These are phyloP conservation scores for Brachionus calyciflorus DNA, from an alignment of 1,140 invertebrate genomes.

Conservation along the genomic window DNA sequence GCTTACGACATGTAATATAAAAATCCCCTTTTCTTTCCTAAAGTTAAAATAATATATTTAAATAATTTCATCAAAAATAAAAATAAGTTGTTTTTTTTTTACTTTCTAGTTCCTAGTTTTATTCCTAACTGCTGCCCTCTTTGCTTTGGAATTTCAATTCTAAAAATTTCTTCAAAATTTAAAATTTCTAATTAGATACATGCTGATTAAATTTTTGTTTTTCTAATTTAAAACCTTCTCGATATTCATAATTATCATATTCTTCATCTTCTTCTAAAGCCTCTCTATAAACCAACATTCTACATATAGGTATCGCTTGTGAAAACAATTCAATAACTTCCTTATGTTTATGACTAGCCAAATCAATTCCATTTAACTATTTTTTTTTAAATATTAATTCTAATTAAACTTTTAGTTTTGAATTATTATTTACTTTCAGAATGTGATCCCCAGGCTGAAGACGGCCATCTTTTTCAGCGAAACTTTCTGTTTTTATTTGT, in stretches of 20 bases:
- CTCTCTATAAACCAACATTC: constrained; percentile 58
- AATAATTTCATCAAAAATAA: not conserved
- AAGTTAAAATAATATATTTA: not conserved
- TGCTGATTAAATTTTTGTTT: constrained; percentile 33
- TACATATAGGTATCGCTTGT: constrained; percentile 55
- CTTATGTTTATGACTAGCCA: constrained; percentile 57
- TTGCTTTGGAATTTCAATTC: constrained; percentile 59
- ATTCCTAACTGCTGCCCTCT: constrained; percentile 62
- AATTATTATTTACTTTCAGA: constrained; percentile 53
- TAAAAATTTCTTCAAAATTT: constrained; percentile 57
- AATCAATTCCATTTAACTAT: constrained; percentile 59
- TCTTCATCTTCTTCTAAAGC: constrained; percentile 55
- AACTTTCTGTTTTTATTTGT: constrained; percentile 61
- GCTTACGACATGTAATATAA: constrained; percentile 61
- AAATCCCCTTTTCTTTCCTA: constrained; percentile 62
- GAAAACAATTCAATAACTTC: constrained; percentile 51
- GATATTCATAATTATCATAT: constrained; percentile 53
- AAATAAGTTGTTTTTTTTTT: not conserved
- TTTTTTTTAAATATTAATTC: not conserved
- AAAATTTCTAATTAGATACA: not conserved
- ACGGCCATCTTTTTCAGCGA: constrained; percentile 55
- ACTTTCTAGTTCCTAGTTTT: constrained; percentile 62
- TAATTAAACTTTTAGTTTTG: not conserved
- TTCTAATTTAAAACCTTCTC: constrained; percentile 52
- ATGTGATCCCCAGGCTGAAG: constrained; percentile 59